A percentile compares a stretch with the other conserved stretches of the same genome.
These are phyloP conservation scores for Antechinus flavipes DNA, from an alignment of 2,113 vertebrate genomes.

Conservation along the genomic window DNA sequence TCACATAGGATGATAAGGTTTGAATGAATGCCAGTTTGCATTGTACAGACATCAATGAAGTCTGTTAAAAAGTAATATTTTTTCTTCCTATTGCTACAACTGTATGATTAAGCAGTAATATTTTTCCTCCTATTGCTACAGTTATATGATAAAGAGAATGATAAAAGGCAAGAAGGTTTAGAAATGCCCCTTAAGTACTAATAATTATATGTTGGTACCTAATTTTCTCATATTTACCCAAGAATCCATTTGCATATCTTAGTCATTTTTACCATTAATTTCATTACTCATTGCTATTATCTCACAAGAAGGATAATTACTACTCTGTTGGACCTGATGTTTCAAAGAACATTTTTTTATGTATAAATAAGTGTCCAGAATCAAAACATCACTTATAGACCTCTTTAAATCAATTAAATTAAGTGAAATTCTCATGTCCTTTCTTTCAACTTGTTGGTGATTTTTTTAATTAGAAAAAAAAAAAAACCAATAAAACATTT, in stretches of 20 bases:
- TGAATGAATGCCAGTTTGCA: background rate
- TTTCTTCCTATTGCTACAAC: background rate
- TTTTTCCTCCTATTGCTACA: background rate
- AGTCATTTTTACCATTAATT: slow-evolving; percentile 43
- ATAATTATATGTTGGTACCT: slow-evolving; percentile 6
- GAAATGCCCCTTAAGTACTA: background rate
- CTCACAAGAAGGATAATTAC: slow-evolving; percentile 20
- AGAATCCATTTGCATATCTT: background rate
- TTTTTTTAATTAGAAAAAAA: too few relatives aligned
- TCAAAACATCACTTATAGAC: slow-evolving; percentile 1
- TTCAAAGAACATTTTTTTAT: slow-evolving; percentile 32
- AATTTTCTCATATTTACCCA: slow-evolving; percentile 13
- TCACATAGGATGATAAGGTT: background rate
- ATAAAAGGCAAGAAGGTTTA: background rate
- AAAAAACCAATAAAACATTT: too few relatives aligned
- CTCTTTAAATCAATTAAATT: slow-evolving; percentile 1
- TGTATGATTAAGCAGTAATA: background rate
- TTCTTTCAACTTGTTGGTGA: background rate
- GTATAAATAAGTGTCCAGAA: slow-evolving; percentile 37
- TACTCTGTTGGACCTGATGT: slow-evolving; percentile 20
- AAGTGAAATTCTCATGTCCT: slow-evolving; percentile 13
- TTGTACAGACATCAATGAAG: background rate
- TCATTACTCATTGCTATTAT: slow-evolving; percentile 48
- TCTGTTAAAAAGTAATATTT: background rate
- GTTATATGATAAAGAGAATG: slow-evolving; percentile 10